Conservation (phyloP, 2,113 vertebrate species). For the Hyperopisus bebe region DNA sequence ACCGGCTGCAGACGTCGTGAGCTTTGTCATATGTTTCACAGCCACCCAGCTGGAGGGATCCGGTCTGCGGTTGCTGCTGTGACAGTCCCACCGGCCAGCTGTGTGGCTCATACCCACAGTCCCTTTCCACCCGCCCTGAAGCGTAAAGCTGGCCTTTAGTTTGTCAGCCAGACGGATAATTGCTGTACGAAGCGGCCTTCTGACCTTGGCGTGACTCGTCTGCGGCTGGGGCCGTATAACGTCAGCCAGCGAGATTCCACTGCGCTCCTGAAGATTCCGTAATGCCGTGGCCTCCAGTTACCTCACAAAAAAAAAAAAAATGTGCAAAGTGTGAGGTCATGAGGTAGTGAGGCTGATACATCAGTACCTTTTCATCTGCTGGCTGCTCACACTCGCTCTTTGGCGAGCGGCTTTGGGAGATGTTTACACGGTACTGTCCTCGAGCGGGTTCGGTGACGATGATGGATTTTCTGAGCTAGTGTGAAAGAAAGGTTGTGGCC, state of each 20-base stretch:
- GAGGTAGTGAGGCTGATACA: background rate
- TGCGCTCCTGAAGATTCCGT: background rate
- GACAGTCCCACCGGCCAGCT: background rate
- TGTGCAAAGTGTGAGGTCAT: background rate
- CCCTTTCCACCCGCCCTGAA: background rate
- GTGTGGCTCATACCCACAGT: background rate
- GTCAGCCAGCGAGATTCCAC: background rate
- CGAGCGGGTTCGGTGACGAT: background rate
- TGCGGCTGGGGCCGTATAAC: background rate
- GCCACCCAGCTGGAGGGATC: background rate
- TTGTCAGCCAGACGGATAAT: background rate
- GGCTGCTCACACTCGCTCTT: background rate
- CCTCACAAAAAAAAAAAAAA: background rate
- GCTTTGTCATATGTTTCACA: background rate
- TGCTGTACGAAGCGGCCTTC: background rate
- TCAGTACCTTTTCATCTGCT: background rate
- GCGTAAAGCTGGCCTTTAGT: background rate
- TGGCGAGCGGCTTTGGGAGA: background rate
- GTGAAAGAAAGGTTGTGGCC: background rate
- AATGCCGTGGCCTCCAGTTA: background rate
- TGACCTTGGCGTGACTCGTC: background rate
- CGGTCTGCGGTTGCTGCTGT: background rate
- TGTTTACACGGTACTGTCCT: background rate
- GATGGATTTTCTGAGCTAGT: background rate
- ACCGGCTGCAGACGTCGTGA: background rate